Conservation (phyloP, 2,888 invertebrate species). For the Phasia obesa region DNA sequence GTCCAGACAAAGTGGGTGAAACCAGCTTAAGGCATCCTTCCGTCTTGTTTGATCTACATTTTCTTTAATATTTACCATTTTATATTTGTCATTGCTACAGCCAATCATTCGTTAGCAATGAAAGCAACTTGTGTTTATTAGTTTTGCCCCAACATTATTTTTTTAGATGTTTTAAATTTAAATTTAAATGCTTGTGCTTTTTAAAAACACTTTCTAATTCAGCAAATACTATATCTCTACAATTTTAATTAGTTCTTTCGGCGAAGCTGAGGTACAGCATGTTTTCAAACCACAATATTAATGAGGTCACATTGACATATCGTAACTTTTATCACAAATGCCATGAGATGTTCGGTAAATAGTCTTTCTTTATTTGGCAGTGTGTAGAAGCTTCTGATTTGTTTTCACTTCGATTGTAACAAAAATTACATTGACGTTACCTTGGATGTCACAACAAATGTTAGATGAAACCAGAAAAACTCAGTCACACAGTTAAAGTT, state of each 20-base stretch:
- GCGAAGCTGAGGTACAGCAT: background rate
- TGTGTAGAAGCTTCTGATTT: constrained; percentile 5
- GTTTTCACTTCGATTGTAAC: constrained; percentile 6
- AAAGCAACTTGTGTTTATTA: too few relatives aligned
- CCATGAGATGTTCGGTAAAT: constrained; percentile 11
- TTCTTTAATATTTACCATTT: too few relatives aligned
- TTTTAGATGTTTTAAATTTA: too few relatives aligned
- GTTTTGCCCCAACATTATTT: too few relatives aligned
- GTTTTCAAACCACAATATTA: constrained; percentile 60
- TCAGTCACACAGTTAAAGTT: background rate
- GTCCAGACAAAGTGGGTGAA: too few relatives aligned
- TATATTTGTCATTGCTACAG: too few relatives aligned
- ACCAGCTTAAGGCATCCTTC: too few relatives aligned
- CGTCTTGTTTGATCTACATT: too few relatives aligned
- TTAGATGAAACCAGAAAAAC: constrained; percentile 1
- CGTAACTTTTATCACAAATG: constrained; percentile 6
- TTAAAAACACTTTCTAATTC: background rate
- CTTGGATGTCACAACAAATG: constrained; percentile 5
- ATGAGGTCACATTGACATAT: constrained; percentile 66
- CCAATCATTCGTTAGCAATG: too few relatives aligned
- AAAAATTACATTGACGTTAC: constrained; percentile 22
- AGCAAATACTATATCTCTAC: background rate
- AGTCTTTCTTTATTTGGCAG: background rate
- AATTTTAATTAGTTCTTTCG: background rate
- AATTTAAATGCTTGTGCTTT: background rate